Conservation (phyloP, 2,797 vertebrate species). For the Acrossocheilus wenchowensis region DNA sequence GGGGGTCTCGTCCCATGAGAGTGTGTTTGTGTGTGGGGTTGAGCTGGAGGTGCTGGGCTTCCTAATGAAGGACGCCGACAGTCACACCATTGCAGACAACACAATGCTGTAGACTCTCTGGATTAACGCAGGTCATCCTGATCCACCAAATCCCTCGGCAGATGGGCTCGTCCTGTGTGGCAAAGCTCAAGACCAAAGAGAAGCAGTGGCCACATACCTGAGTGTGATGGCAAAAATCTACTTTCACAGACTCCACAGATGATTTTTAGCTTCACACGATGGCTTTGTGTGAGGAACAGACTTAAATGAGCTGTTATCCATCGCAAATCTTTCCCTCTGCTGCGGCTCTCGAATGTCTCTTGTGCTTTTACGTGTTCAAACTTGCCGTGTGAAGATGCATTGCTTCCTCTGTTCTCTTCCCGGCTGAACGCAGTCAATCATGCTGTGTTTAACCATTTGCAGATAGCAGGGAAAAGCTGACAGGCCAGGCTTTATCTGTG, state of each 20-base stretch:
- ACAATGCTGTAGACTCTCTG: conserved; percentile 32
- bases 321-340: background rate
- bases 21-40: conserved; percentile 19
- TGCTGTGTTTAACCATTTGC: conserved; percentile 77
- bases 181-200: background rate
- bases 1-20: conserved; percentile 19
- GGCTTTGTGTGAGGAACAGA: background rate
- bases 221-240: background rate
- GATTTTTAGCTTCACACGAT: background rate
- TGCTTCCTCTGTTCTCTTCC: background rate
- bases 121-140: conserved; percentile 29
- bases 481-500: conserved; percentile 75
- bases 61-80: conserved; percentile 32
- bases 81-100: conserved; percentile 4
- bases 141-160: conserved; percentile 17
- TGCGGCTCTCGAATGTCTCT: background rate
- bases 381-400: background rate
- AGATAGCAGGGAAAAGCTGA: conserved; percentile 70
- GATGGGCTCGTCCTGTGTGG: conserved; percentile 4
- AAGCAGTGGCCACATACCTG: background rate
- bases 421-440: conserved; percentile 62
- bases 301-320: background rate
- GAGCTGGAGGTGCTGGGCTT: conserved; percentile 37
- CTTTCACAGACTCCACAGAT: conserved; percentile 5
- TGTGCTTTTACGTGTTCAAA: background rate